phyloP scores from a whole-genome alignment of 2,888 invertebrate species.

The Augiades crinisus region DNA sequence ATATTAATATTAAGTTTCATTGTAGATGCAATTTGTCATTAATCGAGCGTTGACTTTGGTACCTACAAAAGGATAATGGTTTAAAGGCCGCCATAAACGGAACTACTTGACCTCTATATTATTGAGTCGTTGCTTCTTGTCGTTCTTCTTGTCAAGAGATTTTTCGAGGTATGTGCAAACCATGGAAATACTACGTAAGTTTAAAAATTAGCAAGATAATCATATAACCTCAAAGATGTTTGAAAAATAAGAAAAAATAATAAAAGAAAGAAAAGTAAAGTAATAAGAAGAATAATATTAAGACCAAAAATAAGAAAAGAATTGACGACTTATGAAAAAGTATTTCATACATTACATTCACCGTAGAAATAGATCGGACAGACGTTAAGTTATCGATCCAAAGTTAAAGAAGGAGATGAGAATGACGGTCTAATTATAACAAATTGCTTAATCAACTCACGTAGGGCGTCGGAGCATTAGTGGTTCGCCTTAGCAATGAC shows the following conservation, averaged over 20 bases:
- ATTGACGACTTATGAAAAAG: too few relatives aligned
- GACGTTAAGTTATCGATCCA: slow-evolving; percentile 10
- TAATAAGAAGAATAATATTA: too few relatives aligned
- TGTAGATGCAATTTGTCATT: slow-evolving; percentile 22
- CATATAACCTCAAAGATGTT: too few relatives aligned
- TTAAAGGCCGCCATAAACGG: slow-evolving; percentile 9
- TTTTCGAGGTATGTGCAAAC: too few relatives aligned
- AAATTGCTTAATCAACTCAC: slow-evolving; percentile 23
- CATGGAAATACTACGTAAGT: too few relatives aligned
- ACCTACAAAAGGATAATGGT: slow-evolving; percentile 7
- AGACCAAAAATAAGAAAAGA: too few relatives aligned
- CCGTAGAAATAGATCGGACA: slow-evolving; percentile 11
- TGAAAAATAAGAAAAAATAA: too few relatives aligned
- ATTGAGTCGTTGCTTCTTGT: too few relatives aligned
- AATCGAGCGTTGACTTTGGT: slow-evolving; percentile 21
- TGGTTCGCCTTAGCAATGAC: slow-evolving; percentile 23
- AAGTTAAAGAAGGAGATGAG: slow-evolving; percentile 2
- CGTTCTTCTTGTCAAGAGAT: too few relatives aligned
- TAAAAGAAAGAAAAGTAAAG: too few relatives aligned
- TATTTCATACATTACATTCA: too few relatives aligned
- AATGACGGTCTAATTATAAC: slow-evolving; percentile 20
- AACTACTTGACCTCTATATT: background rate
- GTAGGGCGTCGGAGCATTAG: background rate
- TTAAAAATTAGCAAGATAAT: too few relatives aligned
- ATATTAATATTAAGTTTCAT: slow-evolving; percentile 21